Percentiles rank a stretch among this genome's conserved stretches.
Conservation (phyloP, 2,888 invertebrate genomes). For the Tenthredo scrophulariae region DNA sequence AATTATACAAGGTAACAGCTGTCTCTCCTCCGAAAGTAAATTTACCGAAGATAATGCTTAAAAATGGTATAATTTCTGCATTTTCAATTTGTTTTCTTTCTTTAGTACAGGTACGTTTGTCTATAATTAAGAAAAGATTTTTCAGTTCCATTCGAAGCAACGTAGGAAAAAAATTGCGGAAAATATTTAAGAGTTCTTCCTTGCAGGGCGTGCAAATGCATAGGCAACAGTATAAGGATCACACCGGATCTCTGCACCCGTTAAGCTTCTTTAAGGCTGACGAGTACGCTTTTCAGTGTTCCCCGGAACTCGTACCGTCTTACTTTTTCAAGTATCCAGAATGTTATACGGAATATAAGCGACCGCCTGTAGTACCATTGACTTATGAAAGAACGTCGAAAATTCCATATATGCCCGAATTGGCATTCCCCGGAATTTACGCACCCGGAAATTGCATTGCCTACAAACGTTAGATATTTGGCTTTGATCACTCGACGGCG, state of each 20-base stretch:
- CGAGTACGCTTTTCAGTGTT: slow-evolving; percentile 80
- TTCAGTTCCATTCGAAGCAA: neutral
- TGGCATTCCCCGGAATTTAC: slow-evolving; percentile 81
- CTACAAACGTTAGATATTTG: slow-evolving; percentile 75
- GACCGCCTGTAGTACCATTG: slow-evolving; percentile 80
- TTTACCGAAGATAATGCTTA: neutral
- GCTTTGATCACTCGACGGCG: neutral
- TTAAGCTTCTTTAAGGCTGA: slow-evolving; percentile 81
- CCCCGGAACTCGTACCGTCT: slow-evolving; percentile 78
- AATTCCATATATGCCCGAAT: slow-evolving; percentile 80
- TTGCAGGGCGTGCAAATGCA: slow-evolving; percentile 81
- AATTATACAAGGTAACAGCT: slow-evolving; percentile 77
- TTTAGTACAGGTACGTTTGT: neutral
- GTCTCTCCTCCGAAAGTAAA: neutral
- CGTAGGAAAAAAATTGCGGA: too few relatives aligned
- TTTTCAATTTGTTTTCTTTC: neutral
- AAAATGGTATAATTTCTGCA: neutral
- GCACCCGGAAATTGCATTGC: slow-evolving; percentile 80
- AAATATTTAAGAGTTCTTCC: slow-evolving; percentile 42
- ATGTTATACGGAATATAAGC: slow-evolving; percentile 82
- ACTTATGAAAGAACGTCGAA: slow-evolving; percentile 79
- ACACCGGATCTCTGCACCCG: slow-evolving; percentile 81
- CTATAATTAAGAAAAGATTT: neutral
- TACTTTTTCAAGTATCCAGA: slow-evolving; percentile 79
- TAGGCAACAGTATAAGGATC: slow-evolving; percentile 83